Evolutionary conservation across 2,797 vertebrate genomes (phyloP).

Genomic region (Sebastiscus tertius): DNA sequence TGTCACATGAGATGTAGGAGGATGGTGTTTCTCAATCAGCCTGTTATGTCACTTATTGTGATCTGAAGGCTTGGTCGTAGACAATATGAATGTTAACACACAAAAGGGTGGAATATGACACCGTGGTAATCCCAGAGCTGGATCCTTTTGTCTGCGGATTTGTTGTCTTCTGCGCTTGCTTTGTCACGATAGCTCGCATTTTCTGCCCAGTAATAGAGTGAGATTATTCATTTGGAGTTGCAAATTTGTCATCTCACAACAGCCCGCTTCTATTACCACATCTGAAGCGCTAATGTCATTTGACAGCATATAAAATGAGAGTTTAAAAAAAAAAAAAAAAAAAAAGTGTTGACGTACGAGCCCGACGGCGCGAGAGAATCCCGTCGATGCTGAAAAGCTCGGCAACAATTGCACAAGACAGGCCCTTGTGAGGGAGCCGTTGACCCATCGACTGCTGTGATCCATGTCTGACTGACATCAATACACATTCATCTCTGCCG

Average conservation of each 20-base stretch:
- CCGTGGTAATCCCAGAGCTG: constrained; percentile 8
- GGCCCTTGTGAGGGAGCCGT: constrained; percentile 60
- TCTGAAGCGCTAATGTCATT: constrained; percentile 38
- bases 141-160: constrained; percentile 2
- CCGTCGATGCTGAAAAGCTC: constrained; percentile 42
- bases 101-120: constrained; percentile 41
- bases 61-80: not conserved
- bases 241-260: constrained; percentile 57
- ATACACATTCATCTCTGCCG: constrained; percentile 73
- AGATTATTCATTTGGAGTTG: constrained; percentile 55
- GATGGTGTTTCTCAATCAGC: constrained; percentile 56
- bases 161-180: constrained; percentile 15
- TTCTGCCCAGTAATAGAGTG: constrained; percentile 37
- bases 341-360: constrained; percentile 18
- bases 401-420: constrained; percentile 52
- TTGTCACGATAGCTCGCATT: constrained; percentile 18
- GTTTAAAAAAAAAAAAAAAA: not conserved
- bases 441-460: constrained; percentile 74
- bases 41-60: constrained; percentile 5
- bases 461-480: constrained; percentile 77
- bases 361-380: not conserved
- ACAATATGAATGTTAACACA: constrained; percentile 1
- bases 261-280: constrained; percentile 50
- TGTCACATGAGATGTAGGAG: constrained; percentile 40
- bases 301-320: constrained; percentile 61